Conservation (phyloP, 2,113 vertebrate genomes). For the Passer montanus region DNA sequence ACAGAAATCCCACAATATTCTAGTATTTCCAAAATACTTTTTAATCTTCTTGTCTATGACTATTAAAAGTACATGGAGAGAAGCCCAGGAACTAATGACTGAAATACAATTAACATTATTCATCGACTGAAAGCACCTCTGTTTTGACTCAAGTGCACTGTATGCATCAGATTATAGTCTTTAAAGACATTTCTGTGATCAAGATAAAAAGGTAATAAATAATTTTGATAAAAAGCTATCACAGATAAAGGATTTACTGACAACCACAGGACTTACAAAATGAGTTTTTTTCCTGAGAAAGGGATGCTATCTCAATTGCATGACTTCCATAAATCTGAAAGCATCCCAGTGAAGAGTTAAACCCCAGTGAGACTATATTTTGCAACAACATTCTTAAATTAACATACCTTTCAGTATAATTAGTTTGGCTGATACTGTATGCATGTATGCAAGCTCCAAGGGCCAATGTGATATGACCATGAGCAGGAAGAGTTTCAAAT, state of each 20-base stretch:
- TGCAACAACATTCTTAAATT: neutral
- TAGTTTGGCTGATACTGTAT: neutral
- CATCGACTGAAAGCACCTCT: neutral
- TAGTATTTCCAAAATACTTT: neutral
- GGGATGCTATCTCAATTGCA: rapidly evolving
- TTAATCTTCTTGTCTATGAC: neutral
- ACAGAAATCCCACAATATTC: neutral
- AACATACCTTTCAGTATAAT: neutral
- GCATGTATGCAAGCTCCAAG: neutral
- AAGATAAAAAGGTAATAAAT: neutral
- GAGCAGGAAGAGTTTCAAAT: neutral
- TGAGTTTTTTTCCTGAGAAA: rapidly evolving
- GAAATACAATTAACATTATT: neutral
- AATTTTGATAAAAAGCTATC: neutral
- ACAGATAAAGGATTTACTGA: neutral
- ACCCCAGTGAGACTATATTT: neutral
- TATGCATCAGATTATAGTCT: neutral
- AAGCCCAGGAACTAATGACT: neutral
- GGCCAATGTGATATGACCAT: neutral
- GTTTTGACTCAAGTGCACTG: neutral
- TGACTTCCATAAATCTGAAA: neutral
- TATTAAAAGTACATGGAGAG: neutral
- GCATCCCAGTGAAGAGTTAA: neutral
- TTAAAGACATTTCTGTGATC: neutral
- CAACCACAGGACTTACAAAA: neutral